Base-by-base conservation (phyloP, 2,888 invertebrate species). In the Ornithoptera priamus region DNA sequence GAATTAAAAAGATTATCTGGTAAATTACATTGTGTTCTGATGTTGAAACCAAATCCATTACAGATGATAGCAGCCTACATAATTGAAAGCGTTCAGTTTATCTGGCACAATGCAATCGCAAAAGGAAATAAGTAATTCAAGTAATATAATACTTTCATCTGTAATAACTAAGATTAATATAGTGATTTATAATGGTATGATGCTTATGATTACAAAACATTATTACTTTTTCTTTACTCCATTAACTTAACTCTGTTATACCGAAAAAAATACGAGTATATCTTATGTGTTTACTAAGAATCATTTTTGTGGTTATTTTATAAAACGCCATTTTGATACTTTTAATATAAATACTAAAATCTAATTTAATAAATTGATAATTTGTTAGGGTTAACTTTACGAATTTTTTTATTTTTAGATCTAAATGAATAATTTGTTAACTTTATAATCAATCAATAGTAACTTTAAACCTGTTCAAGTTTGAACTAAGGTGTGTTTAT, bases 61-160 rank as follows among this genome's bases (percentile, higher is more conserved):
- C 64, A 18, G 67, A 67, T 64, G 64, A 67, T 70, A 67, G 70
- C 70, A 63, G 18, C 22, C 58, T 60, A 60, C 62, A 62, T 67
- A 64, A 70, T 70, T 70, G 63, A 70, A 70, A 53, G 67, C 64
- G 67, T 70, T 70, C 67, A 61, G 64, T 59, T 66, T 66, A 70
- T 66, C 65, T 61, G 57, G 61, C 60, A 65, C 69, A 66, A 70
- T 69, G 65, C 65, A 65, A 39, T 65, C 60, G 68, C 64, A 65
- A 65, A 61, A 65, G 67, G 61, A 67, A 69, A 69, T 65, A 57
- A 46, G 65, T 69, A 61, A 57, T 61, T 65, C 46, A 20, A 65
- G 39, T 64, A 59, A 60, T 57, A 57, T 30, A 53, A 53, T 56
- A 65, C 61, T 69, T 61, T 59, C 39, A 64, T 53, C 53, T 64